Evolutionary conservation across 2,113 vertebrate genomes (phyloP), one percentile per base, ranked within the genome.

Genomic region (Candoia aspera): DNA sequence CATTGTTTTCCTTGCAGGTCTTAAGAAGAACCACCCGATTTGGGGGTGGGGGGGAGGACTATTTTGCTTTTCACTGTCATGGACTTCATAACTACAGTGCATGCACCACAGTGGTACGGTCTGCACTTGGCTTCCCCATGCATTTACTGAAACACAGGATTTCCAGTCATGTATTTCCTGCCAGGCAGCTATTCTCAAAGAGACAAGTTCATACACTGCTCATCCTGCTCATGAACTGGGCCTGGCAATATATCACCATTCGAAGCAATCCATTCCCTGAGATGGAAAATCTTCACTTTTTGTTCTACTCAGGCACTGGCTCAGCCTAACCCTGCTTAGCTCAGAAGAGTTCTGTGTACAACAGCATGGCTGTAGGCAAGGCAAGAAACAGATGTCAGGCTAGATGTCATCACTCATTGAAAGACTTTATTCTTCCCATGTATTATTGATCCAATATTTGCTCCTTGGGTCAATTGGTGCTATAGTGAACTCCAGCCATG

Each of bases 391-490:
- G 95, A 90, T 92, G 92, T 92, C 90, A 93, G 73, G 90, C 91
- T 93, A 92, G 0, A 88, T 79, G 93, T 94, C 92, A 93, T 87
- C 88, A 23, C 91, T 93, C 93, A 94, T 95, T 90, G 95, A 95
- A 79, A 79, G 94, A 91, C 87, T 92, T 95, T 92, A 84, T 89
- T 46, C 87, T 93, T 95, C 92, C 62, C 90, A 89, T 96, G 87
- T 89, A 94, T 95, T 94, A 95, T 95, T 96, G 94, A 96, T 94
- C 90, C 79, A 88, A 93, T 94, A 93, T 91, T 90, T 42, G 8
- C 73, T 58, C 33, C 2, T 37, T 3, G 84, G 93, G 91, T 93
- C 49, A 0, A 49, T 90, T 24, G 83, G 62, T 59, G 87, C 83
- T 93, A 55, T 24, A 42, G 89, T 87, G 93, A 95, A 73, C 73